Conservation (phyloP, 2,888 invertebrate genomes). For the Melitaea athalia region DNA sequence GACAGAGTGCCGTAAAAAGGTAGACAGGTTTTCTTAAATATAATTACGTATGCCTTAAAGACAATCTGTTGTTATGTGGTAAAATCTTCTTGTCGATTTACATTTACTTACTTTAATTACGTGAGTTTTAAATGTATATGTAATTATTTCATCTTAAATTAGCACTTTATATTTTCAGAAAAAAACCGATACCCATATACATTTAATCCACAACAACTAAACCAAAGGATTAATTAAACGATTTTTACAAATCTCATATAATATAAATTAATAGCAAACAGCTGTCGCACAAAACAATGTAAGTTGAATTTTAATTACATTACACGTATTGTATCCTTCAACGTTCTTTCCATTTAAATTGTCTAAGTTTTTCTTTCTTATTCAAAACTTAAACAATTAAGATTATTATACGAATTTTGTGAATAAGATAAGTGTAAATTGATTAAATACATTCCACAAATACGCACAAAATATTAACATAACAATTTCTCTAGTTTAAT, state of each 20-base stretch:
- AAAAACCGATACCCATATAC: too few species aligned
- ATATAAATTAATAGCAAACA: too few species aligned
- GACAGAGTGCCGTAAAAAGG: constrained; percentile 14
- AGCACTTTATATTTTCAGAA: too few species aligned
- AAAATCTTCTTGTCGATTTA: not conserved
- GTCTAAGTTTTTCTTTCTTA: not conserved
- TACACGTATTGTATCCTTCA: too few species aligned
- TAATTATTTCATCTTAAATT: too few species aligned
- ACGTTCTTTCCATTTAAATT: too few species aligned
- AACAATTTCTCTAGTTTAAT: constrained; percentile 19
- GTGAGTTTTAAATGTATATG: not conserved
- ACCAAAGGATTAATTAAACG: too few species aligned
- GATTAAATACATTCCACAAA: not conserved
- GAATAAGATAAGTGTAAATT: not conserved
- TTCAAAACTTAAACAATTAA: not conserved
- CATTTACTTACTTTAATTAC: not conserved
- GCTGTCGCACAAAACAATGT: too few species aligned
- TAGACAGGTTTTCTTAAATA: not conserved
- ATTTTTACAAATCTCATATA: too few species aligned
- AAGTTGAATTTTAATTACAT: too few species aligned
- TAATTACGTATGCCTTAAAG: constrained; percentile 11
- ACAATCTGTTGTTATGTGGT: not conserved
- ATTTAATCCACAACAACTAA: too few species aligned
- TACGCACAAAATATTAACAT: not conserved
- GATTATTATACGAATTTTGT: not conserved